Evolutionary conservation across 2,888 invertebrate genomes (phyloP).

Genomic region (Beris morrisii): DNA sequence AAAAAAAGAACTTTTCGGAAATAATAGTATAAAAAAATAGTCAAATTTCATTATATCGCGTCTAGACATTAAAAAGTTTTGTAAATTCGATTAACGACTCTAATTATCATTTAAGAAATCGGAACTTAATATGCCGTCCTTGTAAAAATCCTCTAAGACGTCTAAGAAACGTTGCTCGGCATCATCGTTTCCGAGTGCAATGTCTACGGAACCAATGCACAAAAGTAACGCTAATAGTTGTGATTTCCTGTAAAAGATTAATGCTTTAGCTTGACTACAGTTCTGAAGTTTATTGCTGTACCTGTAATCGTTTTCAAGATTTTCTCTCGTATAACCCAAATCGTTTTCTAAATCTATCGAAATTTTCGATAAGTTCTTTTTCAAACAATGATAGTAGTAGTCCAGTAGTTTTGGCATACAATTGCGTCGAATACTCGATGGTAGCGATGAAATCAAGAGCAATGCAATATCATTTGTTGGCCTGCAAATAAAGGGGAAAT

Average conservation of each 20-base stretch:
- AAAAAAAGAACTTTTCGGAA: background rate
- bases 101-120: constrained; percentile 30
- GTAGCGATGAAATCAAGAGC: constrained; percentile 70
- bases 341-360: constrained; percentile 65
- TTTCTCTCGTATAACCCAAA: constrained; percentile 60
- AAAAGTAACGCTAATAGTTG: constrained; percentile 74
- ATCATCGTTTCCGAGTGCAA: constrained; percentile 74
- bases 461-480: constrained; percentile 80
- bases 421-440: constrained; percentile 68
- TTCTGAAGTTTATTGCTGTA: constrained; percentile 21
- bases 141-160: constrained; percentile 72
- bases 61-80: background rate
- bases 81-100: background rate
- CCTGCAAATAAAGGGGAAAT: constrained; percentile 43
- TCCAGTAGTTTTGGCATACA: constrained; percentile 68
- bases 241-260: constrained; percentile 57
- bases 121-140: constrained; percentile 64
- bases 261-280: background rate
- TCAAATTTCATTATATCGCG: background rate
- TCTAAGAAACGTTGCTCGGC: constrained; percentile 76
- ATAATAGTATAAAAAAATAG: background rate
- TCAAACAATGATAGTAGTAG: constrained; percentile 69
- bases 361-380: constrained; percentile 62
- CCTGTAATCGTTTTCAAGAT: constrained; percentile 61
- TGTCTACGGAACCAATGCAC: constrained; percentile 80